These are phyloP conservation scores for Arion vulgaris DNA, from an alignment of 1,140 invertebrate genomes.

Conservation along the genomic window DNA sequence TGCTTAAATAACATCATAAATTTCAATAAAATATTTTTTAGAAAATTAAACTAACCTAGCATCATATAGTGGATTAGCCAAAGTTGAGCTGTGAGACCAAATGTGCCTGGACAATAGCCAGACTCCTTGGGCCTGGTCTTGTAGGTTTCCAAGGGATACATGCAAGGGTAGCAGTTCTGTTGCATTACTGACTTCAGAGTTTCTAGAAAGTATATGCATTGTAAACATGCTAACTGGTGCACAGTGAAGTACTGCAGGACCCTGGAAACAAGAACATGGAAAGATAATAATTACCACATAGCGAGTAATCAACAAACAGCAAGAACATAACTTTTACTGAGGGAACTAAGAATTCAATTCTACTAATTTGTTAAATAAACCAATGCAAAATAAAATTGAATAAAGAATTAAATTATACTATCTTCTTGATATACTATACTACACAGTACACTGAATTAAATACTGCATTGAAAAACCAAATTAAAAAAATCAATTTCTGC, in stretches of 20 bases:
- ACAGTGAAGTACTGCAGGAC: slow-evolving; percentile 42
- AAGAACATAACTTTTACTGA: too few species aligned
- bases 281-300: not conserved
- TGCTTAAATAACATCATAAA: too few species aligned
- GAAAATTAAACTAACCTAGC: slow-evolving; percentile 38
- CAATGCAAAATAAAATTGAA: too few species aligned
- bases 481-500: too few species aligned
- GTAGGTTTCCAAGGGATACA: slow-evolving; percentile 68
- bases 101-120: slow-evolving; percentile 71
- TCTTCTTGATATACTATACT: too few species aligned
- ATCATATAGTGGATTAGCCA: slow-evolving; percentile 43
- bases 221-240: slow-evolving; percentile 39
- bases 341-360: too few species aligned
- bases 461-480: too few species aligned
- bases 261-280: slow-evolving; percentile 38
- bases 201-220: slow-evolving; percentile 42
- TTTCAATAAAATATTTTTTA: too few species aligned
- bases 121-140: slow-evolving; percentile 68
- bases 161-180: slow-evolving; percentile 47
- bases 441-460: too few species aligned
- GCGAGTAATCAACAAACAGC: not conserved
- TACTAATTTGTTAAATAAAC: too few species aligned
- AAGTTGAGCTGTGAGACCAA: slow-evolving; percentile 73
- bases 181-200: slow-evolving; percentile 24
- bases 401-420: too few species aligned